Evolutionary conservation across 2,888 invertebrate genomes (phyloP).

Genomic region (Drosophila kuntzei): DNA sequence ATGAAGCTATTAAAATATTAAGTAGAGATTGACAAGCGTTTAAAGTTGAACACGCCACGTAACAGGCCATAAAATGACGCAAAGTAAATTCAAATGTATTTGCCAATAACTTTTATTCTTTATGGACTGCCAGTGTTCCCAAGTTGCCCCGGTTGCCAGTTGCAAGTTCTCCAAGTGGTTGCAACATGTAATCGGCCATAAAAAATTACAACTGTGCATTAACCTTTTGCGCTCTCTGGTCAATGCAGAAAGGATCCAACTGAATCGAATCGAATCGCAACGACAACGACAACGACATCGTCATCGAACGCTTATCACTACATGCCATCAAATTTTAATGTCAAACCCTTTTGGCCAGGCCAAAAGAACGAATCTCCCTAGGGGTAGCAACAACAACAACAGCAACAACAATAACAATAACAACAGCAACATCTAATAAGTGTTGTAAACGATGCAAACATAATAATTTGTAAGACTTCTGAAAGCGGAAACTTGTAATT

Average conservation of each 20-base stretch:
- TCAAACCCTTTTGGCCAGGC: conserved; percentile 73
- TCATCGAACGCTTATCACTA: conserved; percentile 77
- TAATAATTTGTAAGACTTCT: conserved; percentile 81
- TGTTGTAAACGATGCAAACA: conserved; percentile 80
- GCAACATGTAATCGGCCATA: conserved; percentile 79
- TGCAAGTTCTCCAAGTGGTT: conserved; percentile 25
- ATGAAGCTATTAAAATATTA: background rate
- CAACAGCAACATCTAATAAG: conserved; percentile 68
- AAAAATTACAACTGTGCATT: conserved; percentile 81
- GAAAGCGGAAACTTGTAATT: conserved; percentile 83
- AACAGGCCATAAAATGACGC: conserved; percentile 29
- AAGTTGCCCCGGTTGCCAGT: conserved; percentile 28
- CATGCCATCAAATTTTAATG: conserved; percentile 81
- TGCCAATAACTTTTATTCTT: conserved; percentile 78
- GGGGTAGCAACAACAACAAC: conserved; percentile 21
- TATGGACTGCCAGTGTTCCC: conserved; percentile 66
- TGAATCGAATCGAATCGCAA: conserved; percentile 39
- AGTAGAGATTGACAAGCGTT: conserved; percentile 26
- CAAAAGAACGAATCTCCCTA: conserved; percentile 32
- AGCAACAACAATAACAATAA: conserved; percentile 2
- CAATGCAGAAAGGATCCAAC: conserved; percentile 39
- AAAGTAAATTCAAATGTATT: conserved; percentile 79
- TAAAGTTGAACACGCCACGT: conserved; percentile 11
- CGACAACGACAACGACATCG: conserved; percentile 56
- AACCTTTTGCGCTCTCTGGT: conserved; percentile 68